Evolutionary conservation across 2,888 invertebrate species (phyloP), one percentile per base, ranked within the genome.

Genomic region (Oscheius sp.): DNA sequence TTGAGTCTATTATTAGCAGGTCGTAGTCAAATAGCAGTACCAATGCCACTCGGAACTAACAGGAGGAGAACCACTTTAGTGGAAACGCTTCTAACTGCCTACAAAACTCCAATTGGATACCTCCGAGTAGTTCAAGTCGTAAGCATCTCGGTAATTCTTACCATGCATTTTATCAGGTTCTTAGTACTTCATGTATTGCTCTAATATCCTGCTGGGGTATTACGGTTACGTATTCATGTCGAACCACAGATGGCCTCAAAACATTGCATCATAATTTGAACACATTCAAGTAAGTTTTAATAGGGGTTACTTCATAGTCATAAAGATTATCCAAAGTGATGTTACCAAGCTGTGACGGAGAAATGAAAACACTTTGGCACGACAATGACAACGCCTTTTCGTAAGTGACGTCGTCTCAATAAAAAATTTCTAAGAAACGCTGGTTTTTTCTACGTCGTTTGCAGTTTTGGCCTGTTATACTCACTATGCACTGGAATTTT

Each of bases 321-420:
- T 66, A 41, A 12, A 67, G 67, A 28, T 24, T 67, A 22, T 57
- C 67, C 14, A 17, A 47, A 26, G 45, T 67, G 26, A 33, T 33
- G 33, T 30, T 67, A 9, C 14, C 20, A 32, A 30, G 38, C 20
- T 67, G 67, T 32, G 59, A 67, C 20, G 67, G 67, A 3, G 32
- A 49, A 14, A 0, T 41, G 17, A 44, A 59, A 9, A 47, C 67
- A 26, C 28, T 67, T 2, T 67, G 67, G 67, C 67, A 67, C 26
- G 49, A 32, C 3, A 67, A 67, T 32, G 67, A 67, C 36, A 45
- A 67, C 33, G 57, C 67, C 36, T 41, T 49, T 14, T 41, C 62
- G 62, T 62, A 24, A 47, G 62, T 20, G 26, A 26, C 22, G 20
- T n/a, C 17, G 24, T 30, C n/a, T 24, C 12, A 38, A n/a, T 17